These are phyloP conservation scores for Coleophora deauratella DNA, from an alignment of 2,888 invertebrate species.

Conservation along the genomic window DNA sequence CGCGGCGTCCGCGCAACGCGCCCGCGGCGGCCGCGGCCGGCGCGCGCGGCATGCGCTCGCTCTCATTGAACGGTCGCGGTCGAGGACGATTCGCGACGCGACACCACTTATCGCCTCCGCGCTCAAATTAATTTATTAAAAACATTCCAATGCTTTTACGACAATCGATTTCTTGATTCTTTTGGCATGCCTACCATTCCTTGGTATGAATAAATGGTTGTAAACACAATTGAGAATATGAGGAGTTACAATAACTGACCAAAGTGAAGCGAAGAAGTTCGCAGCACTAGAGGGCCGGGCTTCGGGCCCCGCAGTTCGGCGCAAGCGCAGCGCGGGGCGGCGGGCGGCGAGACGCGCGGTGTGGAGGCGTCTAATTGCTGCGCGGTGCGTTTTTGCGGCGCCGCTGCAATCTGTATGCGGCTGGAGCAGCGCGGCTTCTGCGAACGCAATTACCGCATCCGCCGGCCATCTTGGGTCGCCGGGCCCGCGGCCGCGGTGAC, in stretches of 20 bases:
- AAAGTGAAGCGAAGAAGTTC: no score
- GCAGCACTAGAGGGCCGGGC: no score
- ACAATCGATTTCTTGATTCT: not conserved
- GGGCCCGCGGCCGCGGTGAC: slow-evolving; percentile 23
- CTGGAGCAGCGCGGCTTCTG: slow-evolving; percentile 40
- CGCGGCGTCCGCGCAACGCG: not conserved
- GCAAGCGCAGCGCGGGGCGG: not conserved
- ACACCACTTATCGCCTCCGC: slow-evolving; percentile 1
- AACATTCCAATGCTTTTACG: not conserved
- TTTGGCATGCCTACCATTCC: not conserved
- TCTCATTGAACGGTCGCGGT: not conserved
- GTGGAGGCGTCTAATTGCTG: slow-evolving; percentile 39
- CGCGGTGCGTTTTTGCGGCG: slow-evolving; percentile 41
- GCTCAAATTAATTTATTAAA: slow-evolving; percentile 4
- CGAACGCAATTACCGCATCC: slow-evolving; percentile 67
- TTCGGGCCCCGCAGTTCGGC: no score
- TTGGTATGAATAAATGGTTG: no score
- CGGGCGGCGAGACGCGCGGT: slow-evolving; percentile 4
- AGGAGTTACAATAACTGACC: no score
- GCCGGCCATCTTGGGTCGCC: slow-evolving; percentile 54
- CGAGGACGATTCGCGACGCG: not conserved
- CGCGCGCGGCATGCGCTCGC: not conserved
- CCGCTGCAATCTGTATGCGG: slow-evolving; percentile 53
- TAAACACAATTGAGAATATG: no score
- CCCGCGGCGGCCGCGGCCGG: not conserved